phyloP scores from a whole-genome alignment of 2,888 invertebrate species.

The Ptychoptera albimana region DNA sequence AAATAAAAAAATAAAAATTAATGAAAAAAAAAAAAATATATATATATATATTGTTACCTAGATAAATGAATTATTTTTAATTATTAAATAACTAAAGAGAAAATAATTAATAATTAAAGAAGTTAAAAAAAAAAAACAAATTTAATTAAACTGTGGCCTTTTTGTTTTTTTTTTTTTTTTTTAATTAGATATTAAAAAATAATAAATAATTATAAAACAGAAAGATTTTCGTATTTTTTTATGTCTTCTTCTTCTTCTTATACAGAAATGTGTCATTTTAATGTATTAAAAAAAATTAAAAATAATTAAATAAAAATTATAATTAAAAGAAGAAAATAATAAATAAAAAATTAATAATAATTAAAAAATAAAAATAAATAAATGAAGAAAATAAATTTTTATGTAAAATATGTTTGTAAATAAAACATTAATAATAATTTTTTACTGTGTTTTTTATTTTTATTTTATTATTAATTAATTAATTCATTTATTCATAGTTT shows the following conservation, averaged over 20 bases:
- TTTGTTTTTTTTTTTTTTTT: too few relatives aligned
- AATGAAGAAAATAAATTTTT: neutral
- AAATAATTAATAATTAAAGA: neutral
- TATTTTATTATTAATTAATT: neutral
- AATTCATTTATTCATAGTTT: too few relatives aligned
- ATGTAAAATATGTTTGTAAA: neutral
- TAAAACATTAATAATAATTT: neutral
- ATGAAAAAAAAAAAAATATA: neutral
- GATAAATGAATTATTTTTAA: neutral
- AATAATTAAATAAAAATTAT: neutral
- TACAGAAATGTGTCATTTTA: neutral
- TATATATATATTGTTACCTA: neutral
- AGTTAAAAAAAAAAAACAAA: neutral
- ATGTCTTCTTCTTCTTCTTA: too few relatives aligned
- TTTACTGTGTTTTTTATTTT: neutral
- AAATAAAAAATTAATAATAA: neutral
- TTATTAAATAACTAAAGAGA: neutral
- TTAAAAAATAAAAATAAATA: neutral
- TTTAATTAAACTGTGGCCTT: too few relatives aligned
- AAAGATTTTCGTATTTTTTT: too few relatives aligned
- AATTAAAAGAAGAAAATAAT: too few relatives aligned
- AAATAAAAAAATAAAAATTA: neutral
- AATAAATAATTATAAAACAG: too few relatives aligned
- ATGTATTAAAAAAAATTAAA: neutral
- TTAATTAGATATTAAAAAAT: too few relatives aligned